Conservation (phyloP, 2,797 vertebrate species). For the Aplochiton taeniatus region DNA sequence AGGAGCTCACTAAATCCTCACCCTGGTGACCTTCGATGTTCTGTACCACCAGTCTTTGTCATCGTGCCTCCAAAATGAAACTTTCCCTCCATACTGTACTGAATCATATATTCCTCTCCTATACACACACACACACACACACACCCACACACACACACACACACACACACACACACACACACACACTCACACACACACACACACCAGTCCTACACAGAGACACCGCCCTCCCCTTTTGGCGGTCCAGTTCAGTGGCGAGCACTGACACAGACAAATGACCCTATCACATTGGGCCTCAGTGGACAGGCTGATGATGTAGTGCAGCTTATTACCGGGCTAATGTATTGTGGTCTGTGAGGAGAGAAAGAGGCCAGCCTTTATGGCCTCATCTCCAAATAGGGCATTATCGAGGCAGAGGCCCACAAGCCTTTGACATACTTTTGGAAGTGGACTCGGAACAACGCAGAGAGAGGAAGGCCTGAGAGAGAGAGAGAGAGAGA, state of each 20-base stretch:
- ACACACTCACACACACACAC: not conserved
- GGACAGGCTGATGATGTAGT: slow-evolving; percentile 49
- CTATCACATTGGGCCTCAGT: slow-evolving; percentile 30
- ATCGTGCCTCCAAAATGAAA: no score
- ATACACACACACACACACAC: not conserved
- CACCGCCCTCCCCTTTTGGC: not conserved
- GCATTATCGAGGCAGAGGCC: slow-evolving; percentile 38
- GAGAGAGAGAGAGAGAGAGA: not conserved
- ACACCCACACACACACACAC: not conserved
- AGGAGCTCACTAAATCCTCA: no score
- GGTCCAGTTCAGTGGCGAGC: slow-evolving; percentile 35
- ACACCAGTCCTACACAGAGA: not conserved
- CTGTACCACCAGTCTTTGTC: no score
- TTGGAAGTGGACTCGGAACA: slow-evolving; percentile 11
- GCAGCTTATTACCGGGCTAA: slow-evolving; percentile 58
- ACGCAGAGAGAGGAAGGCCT: not conserved
- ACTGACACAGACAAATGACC: slow-evolving; percentile 50
- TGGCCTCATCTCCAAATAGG: slow-evolving; percentile 31
- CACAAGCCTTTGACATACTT: slow-evolving; percentile 37
- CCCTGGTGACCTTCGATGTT: no score
- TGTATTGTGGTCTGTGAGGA: slow-evolving; percentile 48
- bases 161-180: slow-evolving; percentile 10
- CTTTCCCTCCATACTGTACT: no score
- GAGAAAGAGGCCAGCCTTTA: slow-evolving; percentile 22
- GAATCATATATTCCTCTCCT: not conserved